A percentile compares a stretch with the other conserved stretches of the same genome.
Conservation (phyloP, 2,888 invertebrate species). For the Erebia epiphron region DNA sequence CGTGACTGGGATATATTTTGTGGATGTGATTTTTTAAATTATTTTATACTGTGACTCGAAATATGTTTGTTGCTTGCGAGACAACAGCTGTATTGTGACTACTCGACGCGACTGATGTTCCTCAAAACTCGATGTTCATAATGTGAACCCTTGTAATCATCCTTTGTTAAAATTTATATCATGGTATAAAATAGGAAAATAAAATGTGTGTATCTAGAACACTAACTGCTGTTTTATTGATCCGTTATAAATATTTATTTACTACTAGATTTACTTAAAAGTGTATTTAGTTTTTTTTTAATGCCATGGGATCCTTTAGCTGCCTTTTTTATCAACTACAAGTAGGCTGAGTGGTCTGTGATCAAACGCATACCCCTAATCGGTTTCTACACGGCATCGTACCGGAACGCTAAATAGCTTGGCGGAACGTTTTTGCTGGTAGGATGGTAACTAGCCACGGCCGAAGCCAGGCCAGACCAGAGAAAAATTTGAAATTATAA, state of each 20-base stretch:
- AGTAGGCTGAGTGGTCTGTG: too few relatives aligned
- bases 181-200: constrained; percentile 77
- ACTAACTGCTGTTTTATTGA: constrained; percentile 68
- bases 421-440: too few relatives aligned
- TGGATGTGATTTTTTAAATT: constrained; percentile 60
- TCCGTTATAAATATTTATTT: not conserved
- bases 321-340: too few relatives aligned
- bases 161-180: constrained; percentile 79
- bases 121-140: constrained; percentile 65
- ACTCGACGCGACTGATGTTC: constrained; percentile 76
- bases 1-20: constrained; percentile 59
- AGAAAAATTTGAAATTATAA: too few relatives aligned
- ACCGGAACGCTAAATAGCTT: too few relatives aligned
- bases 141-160: constrained; percentile 69
- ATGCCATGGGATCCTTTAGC: too few relatives aligned
- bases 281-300: too few relatives aligned
- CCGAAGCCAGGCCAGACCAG: too few relatives aligned
- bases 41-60: constrained; percentile 63
- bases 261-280: too few relatives aligned
- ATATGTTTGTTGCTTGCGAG: constrained; percentile 73
- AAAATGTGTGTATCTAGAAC: constrained; percentile 81
- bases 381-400: too few relatives aligned
- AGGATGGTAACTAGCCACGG: too few relatives aligned
- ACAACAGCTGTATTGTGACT: constrained; percentile 54
- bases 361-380: too few relatives aligned